Percentiles rank a stretch among this genome's conserved stretches.
Conservation (phyloP, 2,888 invertebrate species). For the Drosophila falleni region DNA sequence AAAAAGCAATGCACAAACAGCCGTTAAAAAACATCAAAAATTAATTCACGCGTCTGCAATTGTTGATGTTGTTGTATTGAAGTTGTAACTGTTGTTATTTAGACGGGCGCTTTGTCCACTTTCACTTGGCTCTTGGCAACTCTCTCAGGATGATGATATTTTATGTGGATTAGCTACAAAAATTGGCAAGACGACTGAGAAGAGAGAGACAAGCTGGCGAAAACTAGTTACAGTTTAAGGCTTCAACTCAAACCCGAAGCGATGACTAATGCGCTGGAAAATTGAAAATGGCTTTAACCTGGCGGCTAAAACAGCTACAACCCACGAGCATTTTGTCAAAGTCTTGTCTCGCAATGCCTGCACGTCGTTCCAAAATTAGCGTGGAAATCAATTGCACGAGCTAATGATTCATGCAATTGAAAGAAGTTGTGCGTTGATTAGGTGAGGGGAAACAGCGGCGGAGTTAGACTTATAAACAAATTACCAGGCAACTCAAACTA, state of each 20-base stretch:
- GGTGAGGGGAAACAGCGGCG: not conserved
- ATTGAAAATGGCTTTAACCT: slow-evolving; percentile 64
- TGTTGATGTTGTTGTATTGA: slow-evolving; percentile 23
- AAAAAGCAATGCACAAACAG: slow-evolving; percentile 21
- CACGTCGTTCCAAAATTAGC: slow-evolving; percentile 70
- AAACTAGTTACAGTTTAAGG: slow-evolving; percentile 76
- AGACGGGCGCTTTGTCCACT: slow-evolving; percentile 60
- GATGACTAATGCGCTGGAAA: slow-evolving; percentile 76
- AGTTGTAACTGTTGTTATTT: slow-evolving; percentile 28
- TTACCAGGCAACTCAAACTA: slow-evolving; percentile 3
- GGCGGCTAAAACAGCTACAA: slow-evolving; percentile 16
- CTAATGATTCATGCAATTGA: slow-evolving; percentile 72
- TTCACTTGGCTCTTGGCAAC: slow-evolving; percentile 63
- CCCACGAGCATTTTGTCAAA: slow-evolving; percentile 60
- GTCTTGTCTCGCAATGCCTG: slow-evolving; percentile 48
- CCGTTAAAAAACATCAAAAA: slow-evolving; percentile 54
- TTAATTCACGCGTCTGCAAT: slow-evolving; percentile 75
- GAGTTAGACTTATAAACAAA: slow-evolving; percentile 6
- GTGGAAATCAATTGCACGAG: slow-evolving; percentile 69
- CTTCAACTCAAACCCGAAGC: slow-evolving; percentile 31
- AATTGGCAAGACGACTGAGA: slow-evolving; percentile 40
- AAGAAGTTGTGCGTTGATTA: slow-evolving; percentile 28
- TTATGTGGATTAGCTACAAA: slow-evolving; percentile 50
- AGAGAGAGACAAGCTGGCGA: slow-evolving; percentile 15
- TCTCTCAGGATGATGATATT: slow-evolving; percentile 69